Base-by-base conservation (phyloP, 2,888 invertebrate genomes). In the Ephialtes manifestator region DNA sequence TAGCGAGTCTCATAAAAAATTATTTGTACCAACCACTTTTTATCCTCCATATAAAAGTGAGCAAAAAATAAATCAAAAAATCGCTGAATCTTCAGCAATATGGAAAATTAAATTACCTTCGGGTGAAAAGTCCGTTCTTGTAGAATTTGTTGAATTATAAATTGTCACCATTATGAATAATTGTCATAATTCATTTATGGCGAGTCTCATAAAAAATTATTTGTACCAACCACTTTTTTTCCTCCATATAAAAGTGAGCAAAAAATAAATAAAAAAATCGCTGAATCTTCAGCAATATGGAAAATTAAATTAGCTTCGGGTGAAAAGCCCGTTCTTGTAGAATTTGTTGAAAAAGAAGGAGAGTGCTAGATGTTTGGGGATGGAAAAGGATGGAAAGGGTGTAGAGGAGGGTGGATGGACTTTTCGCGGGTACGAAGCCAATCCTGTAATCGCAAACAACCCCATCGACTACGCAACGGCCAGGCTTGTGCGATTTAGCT, bases 371-470 rank as follows among this genome's bases (percentile, higher is more conserved):
- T 11, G 51, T 58, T 51, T 10, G 63, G 39, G 58, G 46, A 71
- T 60, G 43, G n/a, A 60, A 51, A 74, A 46, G 68, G 43, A 8
- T 46, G 46, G 60, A 43, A 48, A 4, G 51, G 46, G 24, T 65
- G 43, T 18, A 43, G 0, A 43, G 0, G 78, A 81, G 70, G 67
- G 71, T 67, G 74, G 71, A 55, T 63, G 48, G 70, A 76, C 48
- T 76, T 76, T 39, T 28, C 55, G 60, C 58, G 55, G 75, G 60
- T 72, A 80, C 79, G 85, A 89, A 88, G 85, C 85, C 87, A 89
- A 89, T 89, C 86, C 87, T 85, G 86, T 89, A 90, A 89, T 89
- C 88, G 86, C 88, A 87, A 89, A 87, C 87, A 88, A 85, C 86
- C 87, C 87, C 85, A 85, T 84, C 85, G 84, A 75, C 76, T 78